A percentile compares a stretch with the other conserved stretches of the same genome.
Evolutionary conservation across 1,140 invertebrate species (phyloP).

Genomic region (Scylla paramamosain): DNA sequence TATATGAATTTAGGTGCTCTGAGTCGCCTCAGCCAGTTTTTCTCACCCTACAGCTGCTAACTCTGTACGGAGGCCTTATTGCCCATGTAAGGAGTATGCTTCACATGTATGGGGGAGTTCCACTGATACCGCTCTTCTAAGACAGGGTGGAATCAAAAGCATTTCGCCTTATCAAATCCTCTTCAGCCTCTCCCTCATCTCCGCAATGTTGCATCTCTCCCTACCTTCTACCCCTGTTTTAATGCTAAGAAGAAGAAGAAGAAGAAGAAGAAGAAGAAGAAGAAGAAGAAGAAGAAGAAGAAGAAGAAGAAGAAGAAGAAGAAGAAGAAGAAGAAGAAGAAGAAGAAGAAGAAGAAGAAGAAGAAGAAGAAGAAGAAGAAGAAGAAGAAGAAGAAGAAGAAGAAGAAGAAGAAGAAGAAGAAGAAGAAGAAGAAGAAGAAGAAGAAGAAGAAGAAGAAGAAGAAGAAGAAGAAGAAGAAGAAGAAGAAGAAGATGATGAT

Average conservation of each 20-base stretch:
- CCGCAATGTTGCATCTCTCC: too few relatives aligned
- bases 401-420: neutral
- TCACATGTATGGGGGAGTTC: too few relatives aligned
- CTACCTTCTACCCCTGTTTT: too few relatives aligned
- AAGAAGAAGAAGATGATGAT: neutral
- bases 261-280: neutral
- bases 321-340: neutral
- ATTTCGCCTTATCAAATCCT: too few relatives aligned
- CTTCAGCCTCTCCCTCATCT: too few relatives aligned
- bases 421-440: neutral
- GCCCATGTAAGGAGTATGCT: too few relatives aligned
- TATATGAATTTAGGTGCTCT: too few relatives aligned
- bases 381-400: neutral
- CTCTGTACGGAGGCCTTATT: too few relatives aligned
- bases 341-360: neutral
- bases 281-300: neutral
- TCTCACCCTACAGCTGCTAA: too few relatives aligned
- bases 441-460: neutral
- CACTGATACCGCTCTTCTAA: too few relatives aligned
- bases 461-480: neutral
- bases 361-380: neutral
- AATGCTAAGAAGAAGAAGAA: neutral
- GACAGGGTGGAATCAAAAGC: too few relatives aligned
- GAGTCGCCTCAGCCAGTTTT: too few relatives aligned
- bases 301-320: neutral